Percentiles rank a stretch among this genome's conserved stretches.
Conservation (phyloP, 30 jellyfish, hydroid and myxozoan genomes). For the Rhopilema esculentum region DNA sequence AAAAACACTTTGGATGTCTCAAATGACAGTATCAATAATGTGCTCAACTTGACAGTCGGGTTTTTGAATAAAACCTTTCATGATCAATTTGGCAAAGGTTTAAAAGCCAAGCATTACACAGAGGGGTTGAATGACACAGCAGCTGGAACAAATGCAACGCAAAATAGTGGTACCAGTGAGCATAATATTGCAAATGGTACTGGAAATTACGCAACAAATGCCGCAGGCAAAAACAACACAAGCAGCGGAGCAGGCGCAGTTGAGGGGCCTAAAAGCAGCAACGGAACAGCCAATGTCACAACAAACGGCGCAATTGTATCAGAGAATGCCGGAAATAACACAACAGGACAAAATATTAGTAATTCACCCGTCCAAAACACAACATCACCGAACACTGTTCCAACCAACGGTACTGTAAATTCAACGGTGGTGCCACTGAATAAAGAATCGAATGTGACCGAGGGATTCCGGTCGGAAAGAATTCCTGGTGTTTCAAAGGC, state of each 20-base stretch:
- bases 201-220: slow-evolving; percentile 18
- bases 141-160: slow-evolving; percentile 19
- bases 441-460: slow-evolving; percentile 3
- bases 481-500: slow-evolving; percentile 58
- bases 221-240: neutral
- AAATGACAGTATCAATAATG: slow-evolving; percentile 15
- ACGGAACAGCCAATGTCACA: neutral
- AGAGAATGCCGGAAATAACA: neutral
- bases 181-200: neutral
- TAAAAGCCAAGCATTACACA: slow-evolving; percentile 5
- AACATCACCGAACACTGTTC: neutral
- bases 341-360: neutral
- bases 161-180: neutral
- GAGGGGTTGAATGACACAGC: slow-evolving; percentile 5
- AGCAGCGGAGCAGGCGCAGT: neutral
- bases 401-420: neutral
- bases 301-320: neutral
- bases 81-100: slow-evolving; percentile 29
- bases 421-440: neutral
- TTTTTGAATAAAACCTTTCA: slow-evolving; percentile 58
- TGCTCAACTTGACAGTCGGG: slow-evolving; percentile 59
- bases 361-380: neutral
- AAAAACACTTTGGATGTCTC: neutral
- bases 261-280: neutral
- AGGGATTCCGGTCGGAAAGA: slow-evolving; percentile 51